Base-by-base conservation (phyloP, 2,797 vertebrate species). In the Megalops cyprinoides region DNA sequence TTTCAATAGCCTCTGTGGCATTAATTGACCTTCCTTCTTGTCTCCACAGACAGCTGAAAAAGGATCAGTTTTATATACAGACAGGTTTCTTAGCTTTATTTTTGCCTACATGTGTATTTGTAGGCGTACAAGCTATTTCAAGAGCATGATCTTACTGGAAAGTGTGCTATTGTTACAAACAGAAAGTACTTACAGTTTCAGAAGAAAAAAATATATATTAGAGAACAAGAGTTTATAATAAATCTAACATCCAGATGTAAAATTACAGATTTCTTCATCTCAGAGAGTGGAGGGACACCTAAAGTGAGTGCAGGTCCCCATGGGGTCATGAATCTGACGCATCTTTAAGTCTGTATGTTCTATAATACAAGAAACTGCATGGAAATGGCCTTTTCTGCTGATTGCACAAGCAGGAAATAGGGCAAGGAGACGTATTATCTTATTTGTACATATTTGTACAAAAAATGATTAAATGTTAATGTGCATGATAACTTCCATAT, bases 1-100 rank as follows among this genome's bases (percentile, higher is more conserved):
- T 77, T 53, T 56, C 55, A 44, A 67, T 76, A 31, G 28, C 42
- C 9, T 74, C 49, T n/a, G 67, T 51, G 51, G 51, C 25, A 44
- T 82, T 82, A 71, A 74, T 82, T 82, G 56, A 34, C 55, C 39
- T 37, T 55, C 25, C 42, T n/a, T n/a, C n/a, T n/a, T n/a, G n/a
- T n/a, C n/a, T n/a, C n/a, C n/a, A n/a, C n/a, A n/a, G n/a, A n/a
- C n/a, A 46, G n/a, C 55, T 73, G 60, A 78, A 73, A 58, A 62
- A 48, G 39, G 28, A 31, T 46, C 18, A 60, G 28, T 2, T 56
- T 25, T 56, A 18, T 34, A 28, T 76, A 51, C 18, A 28, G 28
- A 51, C 25, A 49, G 73, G 49, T 51, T 49, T 56, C 15, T 77
- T 8, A 39, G 8, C 31, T 56, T 56, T 25, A n/a, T 44, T 71